Conservation (phyloP, 2,888 invertebrate species). For the Eupithecia pulchellata region DNA sequence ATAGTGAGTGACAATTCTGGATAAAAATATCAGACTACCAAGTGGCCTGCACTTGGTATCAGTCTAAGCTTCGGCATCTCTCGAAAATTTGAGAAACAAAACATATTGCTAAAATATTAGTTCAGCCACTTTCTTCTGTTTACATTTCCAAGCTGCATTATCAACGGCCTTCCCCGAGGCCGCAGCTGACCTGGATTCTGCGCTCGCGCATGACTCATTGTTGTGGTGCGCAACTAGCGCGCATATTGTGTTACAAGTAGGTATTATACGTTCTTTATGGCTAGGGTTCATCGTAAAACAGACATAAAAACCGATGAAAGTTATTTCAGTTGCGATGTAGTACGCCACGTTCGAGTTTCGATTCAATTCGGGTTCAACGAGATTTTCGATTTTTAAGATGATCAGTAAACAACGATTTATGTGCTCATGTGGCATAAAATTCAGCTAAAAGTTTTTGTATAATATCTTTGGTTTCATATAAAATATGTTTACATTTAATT, state of each 20-base stretch:
- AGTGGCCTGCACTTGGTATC: background rate
- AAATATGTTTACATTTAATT: no score
- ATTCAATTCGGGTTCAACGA: background rate
- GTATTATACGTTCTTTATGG: constrained; percentile 42
- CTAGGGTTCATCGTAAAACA: constrained; percentile 42
- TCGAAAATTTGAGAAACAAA: background rate
- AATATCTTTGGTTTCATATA: no score
- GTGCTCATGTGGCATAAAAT: background rate
- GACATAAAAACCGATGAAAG: constrained; percentile 34
- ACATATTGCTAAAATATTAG: background rate
- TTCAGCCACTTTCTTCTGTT: constrained; percentile 30
- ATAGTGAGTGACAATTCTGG: background rate
- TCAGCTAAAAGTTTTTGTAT: background rate
- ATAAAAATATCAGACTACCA: background rate
- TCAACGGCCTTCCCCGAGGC: constrained; percentile 73
- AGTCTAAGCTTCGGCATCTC: background rate
- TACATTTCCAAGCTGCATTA: constrained; percentile 37
- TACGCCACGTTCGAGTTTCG: background rate
- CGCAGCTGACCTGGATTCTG: constrained; percentile 73
- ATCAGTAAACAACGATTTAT: background rate
- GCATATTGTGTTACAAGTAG: constrained; percentile 45
- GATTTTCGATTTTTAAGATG: no score
- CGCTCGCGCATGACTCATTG: constrained; percentile 70
- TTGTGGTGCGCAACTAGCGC: constrained; percentile 55
- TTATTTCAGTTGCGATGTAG: constrained; percentile 36